Percentiles rank a stretch among this genome's conserved stretches.
Conservation (phyloP, 2,797 vertebrate species). For the Labroides dimidiatus region DNA sequence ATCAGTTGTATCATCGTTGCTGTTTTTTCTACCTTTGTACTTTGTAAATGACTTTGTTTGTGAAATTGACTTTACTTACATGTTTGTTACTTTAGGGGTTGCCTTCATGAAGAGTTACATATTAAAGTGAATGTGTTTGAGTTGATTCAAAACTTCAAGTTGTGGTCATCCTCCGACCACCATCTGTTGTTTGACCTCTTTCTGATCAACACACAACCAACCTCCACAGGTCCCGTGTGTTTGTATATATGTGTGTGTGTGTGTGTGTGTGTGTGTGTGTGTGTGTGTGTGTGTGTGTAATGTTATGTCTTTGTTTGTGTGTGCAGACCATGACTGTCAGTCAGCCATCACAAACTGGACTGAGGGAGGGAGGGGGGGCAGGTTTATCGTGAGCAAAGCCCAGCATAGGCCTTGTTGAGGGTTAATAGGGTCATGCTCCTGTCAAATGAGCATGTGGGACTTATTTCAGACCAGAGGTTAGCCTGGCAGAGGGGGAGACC, state of each 20-base stretch:
- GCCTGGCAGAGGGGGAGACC: slow-evolving; percentile 40
- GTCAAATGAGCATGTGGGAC: slow-evolving; percentile 85
- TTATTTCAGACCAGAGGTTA: slow-evolving; percentile 78
- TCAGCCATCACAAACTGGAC: slow-evolving; percentile 61
- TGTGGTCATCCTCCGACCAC: slow-evolving; percentile 65
- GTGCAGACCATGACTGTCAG: slow-evolving; percentile 65
- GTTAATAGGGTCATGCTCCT: slow-evolving; percentile 83
- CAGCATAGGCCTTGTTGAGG: slow-evolving; percentile 74
- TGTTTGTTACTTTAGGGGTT: too few relatives aligned
- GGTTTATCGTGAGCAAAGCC: slow-evolving; percentile 61
- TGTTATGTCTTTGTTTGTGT: slow-evolving; percentile 71
- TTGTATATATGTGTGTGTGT: slow-evolving; percentile 39
- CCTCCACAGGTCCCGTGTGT: slow-evolving; percentile 51
- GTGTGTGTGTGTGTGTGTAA: slow-evolving; percentile 32
- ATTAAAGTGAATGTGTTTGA: not conserved
- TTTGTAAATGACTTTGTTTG: too few relatives aligned
- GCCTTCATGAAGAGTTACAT: not conserved
- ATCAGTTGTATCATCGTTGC: too few relatives aligned
- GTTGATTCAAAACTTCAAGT: slow-evolving; percentile 59
- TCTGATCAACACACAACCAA: slow-evolving; percentile 60
- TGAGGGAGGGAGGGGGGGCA: slow-evolving; percentile 15
- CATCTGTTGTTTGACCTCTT: slow-evolving; percentile 80
- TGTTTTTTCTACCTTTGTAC: too few relatives aligned
- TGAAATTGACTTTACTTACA: too few relatives aligned
- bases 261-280: slow-evolving; percentile 59